Evolutionary conservation across 2,888 invertebrate genomes (phyloP).

Genomic region (Tinea pellionella): DNA sequence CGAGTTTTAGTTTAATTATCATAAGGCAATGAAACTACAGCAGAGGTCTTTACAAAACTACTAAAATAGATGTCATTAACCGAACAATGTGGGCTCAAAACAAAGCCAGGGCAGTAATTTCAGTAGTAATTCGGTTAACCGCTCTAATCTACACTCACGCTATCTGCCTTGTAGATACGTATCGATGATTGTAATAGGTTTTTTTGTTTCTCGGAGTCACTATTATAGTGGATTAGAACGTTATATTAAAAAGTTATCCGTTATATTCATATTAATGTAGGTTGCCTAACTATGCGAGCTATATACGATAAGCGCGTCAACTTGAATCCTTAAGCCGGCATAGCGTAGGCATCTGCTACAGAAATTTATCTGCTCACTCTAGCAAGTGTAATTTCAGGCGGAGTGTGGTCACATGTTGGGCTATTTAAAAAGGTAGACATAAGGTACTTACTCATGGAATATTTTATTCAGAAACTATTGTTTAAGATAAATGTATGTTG

Average conservation of each 20-base stretch:
- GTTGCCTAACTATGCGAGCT: too few species aligned
- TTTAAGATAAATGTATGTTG: not conserved
- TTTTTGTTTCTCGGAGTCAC: not conserved
- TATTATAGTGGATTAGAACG: too few species aligned
- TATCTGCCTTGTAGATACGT: constrained; percentile 1
- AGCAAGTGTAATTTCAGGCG: too few species aligned
- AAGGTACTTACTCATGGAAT: not conserved
- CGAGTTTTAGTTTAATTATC: not conserved
- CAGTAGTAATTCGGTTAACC: constrained; percentile 11
- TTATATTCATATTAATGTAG: too few species aligned
- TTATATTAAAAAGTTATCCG: too few species aligned
- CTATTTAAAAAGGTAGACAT: too few species aligned
- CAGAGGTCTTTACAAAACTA: not conserved
- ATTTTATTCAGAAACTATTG: not conserved
- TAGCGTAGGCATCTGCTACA: too few species aligned
- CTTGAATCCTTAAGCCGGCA: too few species aligned
- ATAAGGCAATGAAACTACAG: not conserved
- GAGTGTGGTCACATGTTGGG: too few species aligned
- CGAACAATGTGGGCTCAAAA: not conserved
- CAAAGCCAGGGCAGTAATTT: constrained; percentile 7
- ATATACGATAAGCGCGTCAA: too few species aligned
- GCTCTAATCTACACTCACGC: constrained; percentile 7
- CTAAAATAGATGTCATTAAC: constrained; percentile 1
- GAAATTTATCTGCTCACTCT: too few species aligned
- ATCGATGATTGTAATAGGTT: not conserved